Base-by-base conservation (phyloP, 2,888 invertebrate genomes). In the Byasa hedistus region DNA sequence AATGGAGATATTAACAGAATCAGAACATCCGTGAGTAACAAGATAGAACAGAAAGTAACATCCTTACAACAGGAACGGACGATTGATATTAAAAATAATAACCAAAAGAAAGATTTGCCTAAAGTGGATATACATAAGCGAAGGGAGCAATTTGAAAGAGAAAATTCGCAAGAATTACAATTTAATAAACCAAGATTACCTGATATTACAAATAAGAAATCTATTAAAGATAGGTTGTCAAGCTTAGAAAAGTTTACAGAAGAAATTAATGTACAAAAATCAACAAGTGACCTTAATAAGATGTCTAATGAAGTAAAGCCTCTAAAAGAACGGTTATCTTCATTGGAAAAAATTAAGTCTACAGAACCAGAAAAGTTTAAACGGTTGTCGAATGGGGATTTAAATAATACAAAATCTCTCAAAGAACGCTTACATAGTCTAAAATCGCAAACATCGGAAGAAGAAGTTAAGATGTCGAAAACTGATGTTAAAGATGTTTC, bases 91-190 rank as follows among this genome's bases (percentile, higher is more conserved):
- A 85, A 88, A 78, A 89, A 84, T 73, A 86, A 91, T 70, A 87
- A 87, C 71, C 85, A 89, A 69, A 93, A 92, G 74, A 93, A 93
- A 76, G 93, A 94, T 76, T 87, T 95, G 69, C 95, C 96, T n/a
- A 97, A 96, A 91, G 95, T 96, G 27, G 95, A 96, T 81, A 95
- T 97, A 72, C 93, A 94, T 67, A 96, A 96, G 86, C 92, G 96
- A 74, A 94, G 96, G 75, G 96, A 96, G 83, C 93, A 97, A 69
- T 97, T 97, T 76, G 97, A 97, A 83, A 93, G 94, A 73, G 94
- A 94, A 74, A 93, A 92, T 73, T 92, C 92, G 48, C 91, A 88
- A 72, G 93, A 93, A 77, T 79, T 86, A 68, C 89, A 87, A 75
- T 81, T 80, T 61, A 92, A 86, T 71, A 89, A 93, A 78, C 86